Percentiles rank a stretch among this genome's conserved stretches.
These are phyloP conservation scores for Herpetotheres cachinnans DNA, from an alignment of 2,113 vertebrate species.

Conservation along the genomic window DNA sequence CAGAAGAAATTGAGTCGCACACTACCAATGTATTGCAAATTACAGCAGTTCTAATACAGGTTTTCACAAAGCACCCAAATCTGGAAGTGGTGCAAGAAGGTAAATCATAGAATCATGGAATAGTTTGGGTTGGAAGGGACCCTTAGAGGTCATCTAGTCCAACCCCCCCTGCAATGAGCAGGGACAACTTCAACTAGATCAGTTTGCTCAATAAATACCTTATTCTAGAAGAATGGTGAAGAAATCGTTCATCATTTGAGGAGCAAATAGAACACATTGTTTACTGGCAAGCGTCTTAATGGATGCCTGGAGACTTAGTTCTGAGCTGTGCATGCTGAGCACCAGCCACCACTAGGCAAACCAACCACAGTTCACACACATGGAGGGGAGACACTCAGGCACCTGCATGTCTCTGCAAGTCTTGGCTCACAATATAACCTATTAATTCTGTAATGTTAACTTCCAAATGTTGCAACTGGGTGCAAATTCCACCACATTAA, in stretches of 20 bases:
- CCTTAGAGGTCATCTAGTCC: not conserved
- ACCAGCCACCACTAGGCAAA: not conserved
- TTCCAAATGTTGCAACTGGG: not conserved
- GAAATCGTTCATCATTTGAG: not conserved
- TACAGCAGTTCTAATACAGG: not conserved
- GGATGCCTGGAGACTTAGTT: not conserved
- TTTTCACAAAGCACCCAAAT: not conserved
- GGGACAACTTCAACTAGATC: not conserved
- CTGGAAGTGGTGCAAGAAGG: not conserved
- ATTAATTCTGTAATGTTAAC: not conserved
- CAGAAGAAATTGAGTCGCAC: not conserved
- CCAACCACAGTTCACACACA: not conserved
- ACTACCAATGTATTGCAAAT: not conserved
- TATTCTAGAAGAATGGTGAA: not conserved
- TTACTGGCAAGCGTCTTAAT: not conserved
- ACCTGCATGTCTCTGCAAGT: not conserved
- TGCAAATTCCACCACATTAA: not conserved
- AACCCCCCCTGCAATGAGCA: not conserved
- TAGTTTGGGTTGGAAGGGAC: not conserved
- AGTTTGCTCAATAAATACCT: not conserved
- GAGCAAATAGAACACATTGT: not conserved
- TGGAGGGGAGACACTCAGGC: not conserved
- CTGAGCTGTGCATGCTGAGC: not conserved
- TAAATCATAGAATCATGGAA: not conserved
- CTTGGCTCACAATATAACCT: not conserved